A percentile compares a stretch with the other conserved stretches of the same genome.
Conservation (phyloP, 2,797 vertebrate genomes). For the Cygnus olor region DNA sequence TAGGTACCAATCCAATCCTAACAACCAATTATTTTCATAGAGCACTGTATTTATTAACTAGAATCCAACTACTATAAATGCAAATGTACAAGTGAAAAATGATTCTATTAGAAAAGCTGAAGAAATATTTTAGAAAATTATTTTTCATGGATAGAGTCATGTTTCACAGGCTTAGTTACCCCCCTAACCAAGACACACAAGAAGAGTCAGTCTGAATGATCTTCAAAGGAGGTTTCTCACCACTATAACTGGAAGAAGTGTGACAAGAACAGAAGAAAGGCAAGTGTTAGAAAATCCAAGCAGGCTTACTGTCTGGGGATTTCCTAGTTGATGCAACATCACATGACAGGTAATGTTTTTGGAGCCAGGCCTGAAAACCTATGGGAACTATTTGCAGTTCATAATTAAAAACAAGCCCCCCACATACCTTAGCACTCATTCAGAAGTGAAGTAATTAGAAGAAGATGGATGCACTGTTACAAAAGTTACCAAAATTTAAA, state of each 20-base stretch:
- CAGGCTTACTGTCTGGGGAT: background rate
- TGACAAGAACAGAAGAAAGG: slow-evolving; percentile 1
- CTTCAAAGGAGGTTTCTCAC: background rate
- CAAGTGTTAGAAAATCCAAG: slow-evolving; percentile 1
- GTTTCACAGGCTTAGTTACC: background rate
- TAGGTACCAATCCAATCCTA: background rate
- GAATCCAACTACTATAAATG: background rate
- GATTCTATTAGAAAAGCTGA: background rate
- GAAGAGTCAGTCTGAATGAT: background rate
- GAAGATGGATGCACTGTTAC: background rate
- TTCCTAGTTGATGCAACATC: background rate
- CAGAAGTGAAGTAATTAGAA: background rate
- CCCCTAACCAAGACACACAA: background rate
- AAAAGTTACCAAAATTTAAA: background rate
- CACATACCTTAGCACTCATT: too few species aligned
- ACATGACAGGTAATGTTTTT: background rate
- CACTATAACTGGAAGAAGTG: background rate
- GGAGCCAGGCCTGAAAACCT: slow-evolving; percentile 1
- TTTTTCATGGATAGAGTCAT: background rate
- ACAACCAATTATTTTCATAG: slow-evolving; percentile 28
- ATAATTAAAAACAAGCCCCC: background rate
- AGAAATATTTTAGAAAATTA: background rate
- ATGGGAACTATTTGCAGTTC: background rate
- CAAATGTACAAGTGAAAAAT: background rate
- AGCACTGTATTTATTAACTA: slow-evolving; percentile 39